Conservation (phyloP, 2,797 vertebrate genomes). For the Rhynchonycteris naso region DNA sequence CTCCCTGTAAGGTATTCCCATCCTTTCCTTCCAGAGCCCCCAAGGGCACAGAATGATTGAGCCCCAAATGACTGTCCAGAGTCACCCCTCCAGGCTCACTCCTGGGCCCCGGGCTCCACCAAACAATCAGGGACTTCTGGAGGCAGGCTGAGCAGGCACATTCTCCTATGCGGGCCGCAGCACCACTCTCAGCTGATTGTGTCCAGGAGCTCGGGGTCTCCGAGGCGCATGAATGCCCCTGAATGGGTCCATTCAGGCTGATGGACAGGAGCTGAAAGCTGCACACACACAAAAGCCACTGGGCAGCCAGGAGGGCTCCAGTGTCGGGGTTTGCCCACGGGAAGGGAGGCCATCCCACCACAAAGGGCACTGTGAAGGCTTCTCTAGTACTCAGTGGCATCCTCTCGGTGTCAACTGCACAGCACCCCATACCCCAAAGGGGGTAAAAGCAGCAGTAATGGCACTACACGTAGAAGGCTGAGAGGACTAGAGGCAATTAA, state of each 20-base stretch:
- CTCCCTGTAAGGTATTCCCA: background rate
- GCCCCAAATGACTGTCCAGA: slow-evolving; percentile 24
- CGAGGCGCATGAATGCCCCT: slow-evolving; percentile 79
- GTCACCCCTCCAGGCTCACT: slow-evolving; percentile 47
- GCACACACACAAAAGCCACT: slow-evolving; percentile 81
- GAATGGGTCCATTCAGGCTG: slow-evolving; percentile 85
- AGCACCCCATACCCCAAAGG: too few relatives aligned
- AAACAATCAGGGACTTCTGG: slow-evolving; percentile 73
- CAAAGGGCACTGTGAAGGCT: slow-evolving; percentile 71
- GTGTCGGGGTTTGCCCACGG: slow-evolving; percentile 66
- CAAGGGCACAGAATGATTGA: background rate
- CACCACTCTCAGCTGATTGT: slow-evolving; percentile 80
- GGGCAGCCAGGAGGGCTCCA: slow-evolving; percentile 76
- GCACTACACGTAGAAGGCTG: background rate
- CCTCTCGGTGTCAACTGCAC: background rate
- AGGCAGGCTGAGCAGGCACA: slow-evolving; percentile 56
- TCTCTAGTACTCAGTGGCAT: slow-evolving; percentile 55
- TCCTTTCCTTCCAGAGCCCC: background rate
- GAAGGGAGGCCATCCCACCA: slow-evolving; percentile 69
- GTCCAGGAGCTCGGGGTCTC: slow-evolving; percentile 74
- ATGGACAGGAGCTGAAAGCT: slow-evolving; percentile 84
- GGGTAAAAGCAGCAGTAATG: background rate
- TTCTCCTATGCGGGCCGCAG: slow-evolving; percentile 47
- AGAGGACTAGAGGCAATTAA: background rate
- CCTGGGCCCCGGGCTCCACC: background rate